Percentiles rank a stretch among this genome's conserved stretches.
Conservation (phyloP, 2,113 vertebrate species). For the Ameiurus melas region DNA sequence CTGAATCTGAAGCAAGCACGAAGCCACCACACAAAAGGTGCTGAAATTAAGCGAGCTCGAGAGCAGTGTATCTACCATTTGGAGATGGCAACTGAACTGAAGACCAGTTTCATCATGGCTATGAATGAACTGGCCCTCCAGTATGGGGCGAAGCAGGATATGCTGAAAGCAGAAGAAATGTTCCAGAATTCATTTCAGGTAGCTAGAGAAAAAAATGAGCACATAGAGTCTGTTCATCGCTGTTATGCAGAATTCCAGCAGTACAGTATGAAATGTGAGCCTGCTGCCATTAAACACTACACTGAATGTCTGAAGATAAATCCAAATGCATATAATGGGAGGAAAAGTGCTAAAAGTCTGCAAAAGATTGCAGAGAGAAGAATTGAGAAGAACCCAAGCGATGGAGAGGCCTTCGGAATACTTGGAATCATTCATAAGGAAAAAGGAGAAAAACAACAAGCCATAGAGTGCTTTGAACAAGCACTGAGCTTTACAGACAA, state of each 20-base stretch:
- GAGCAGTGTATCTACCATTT: slow-evolving; percentile 50
- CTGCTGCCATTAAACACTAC: slow-evolving; percentile 46
- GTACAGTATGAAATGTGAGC: slow-evolving; percentile 23
- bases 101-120: slow-evolving; percentile 39
- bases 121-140: slow-evolving; percentile 38
- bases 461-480: no score
- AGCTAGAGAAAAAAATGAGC: not conserved
- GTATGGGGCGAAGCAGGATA: slow-evolving; percentile 30
- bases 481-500: no score
- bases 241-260: slow-evolving; percentile 44
- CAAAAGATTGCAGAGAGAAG: slow-evolving; percentile 26
- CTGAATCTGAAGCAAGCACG: not conserved
- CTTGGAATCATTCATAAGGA: slow-evolving; percentile 50
- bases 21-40: slow-evolving; percentile 2
- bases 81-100: slow-evolving; percentile 42
- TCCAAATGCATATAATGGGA: not conserved
- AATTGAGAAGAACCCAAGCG: not conserved
- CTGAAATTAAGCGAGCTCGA: not conserved
- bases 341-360: not conserved
- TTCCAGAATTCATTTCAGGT: slow-evolving; percentile 36
- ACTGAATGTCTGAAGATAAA: slow-evolving; percentile 32
- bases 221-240: not conserved
- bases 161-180: slow-evolving; percentile 49
- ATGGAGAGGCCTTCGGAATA: slow-evolving; percentile 50
- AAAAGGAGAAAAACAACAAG: not conserved